Evolutionary conservation across 1,140 invertebrate genomes (phyloP).

Genomic region (Dysdera silvatica): DNA sequence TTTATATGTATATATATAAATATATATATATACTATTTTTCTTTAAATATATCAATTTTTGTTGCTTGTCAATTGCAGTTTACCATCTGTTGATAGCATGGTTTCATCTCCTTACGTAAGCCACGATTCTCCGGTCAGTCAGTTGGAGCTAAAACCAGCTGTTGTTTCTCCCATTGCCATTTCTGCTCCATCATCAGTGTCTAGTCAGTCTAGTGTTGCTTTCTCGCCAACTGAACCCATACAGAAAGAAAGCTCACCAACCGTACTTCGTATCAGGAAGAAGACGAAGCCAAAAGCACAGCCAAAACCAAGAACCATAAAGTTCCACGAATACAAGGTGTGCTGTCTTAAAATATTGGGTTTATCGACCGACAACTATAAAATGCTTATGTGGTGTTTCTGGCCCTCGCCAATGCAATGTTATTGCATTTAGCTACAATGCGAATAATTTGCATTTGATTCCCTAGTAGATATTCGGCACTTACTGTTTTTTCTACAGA

Average conservation of each 20-base stretch:
- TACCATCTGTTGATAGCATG: conserved; percentile 24
- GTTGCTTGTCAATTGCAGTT: neutral
- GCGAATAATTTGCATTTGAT: too few relatives aligned
- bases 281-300: conserved; percentile 75
- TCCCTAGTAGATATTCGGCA: too few relatives aligned
- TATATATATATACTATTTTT: neutral
- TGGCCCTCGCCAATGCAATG: too few relatives aligned
- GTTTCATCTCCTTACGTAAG: conserved; percentile 18
- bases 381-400: too few relatives aligned
- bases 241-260: conserved; percentile 1
- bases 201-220: conserved; percentile 7
- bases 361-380: too few relatives aligned
- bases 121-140: conserved; percentile 18
- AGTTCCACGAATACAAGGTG: conserved; percentile 95
- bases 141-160: conserved; percentile 9
- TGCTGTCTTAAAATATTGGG: too few relatives aligned
- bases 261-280: conserved; percentile 64
- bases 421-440: too few relatives aligned
- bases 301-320: conserved; percentile 81
- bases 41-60: neutral
- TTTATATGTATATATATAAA: too few relatives aligned
- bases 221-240: neutral
- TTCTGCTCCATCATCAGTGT: conserved; percentile 9
- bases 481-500: too few relatives aligned
- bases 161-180: neutral